Evolutionary conservation across 2,797 vertebrate genomes (phyloP).

Genomic region (Cercopithecus petaurista): DNA sequence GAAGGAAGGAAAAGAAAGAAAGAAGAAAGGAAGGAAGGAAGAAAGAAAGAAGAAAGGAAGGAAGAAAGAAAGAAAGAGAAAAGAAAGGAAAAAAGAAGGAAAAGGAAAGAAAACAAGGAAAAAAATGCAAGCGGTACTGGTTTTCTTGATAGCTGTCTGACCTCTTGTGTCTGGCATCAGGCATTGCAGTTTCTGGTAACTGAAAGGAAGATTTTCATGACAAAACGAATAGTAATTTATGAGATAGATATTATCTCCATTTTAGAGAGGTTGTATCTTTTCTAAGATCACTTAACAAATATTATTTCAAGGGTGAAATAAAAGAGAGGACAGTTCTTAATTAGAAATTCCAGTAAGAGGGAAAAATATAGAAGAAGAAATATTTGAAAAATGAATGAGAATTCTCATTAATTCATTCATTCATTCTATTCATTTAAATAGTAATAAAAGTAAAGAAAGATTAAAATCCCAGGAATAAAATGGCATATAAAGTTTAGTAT

Average conservation of each 20-base stretch:
- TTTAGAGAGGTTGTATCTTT: background rate
- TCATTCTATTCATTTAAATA: no score
- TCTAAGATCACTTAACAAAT: background rate
- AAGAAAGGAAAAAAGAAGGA: no score
- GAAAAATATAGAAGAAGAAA: background rate
- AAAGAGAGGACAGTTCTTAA: background rate
- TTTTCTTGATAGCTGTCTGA: conserved; percentile 23
- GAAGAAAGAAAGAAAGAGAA: no score
- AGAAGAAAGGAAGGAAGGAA: no score
- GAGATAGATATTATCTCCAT: background rate
- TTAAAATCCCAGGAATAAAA: background rate
- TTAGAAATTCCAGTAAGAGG: background rate
- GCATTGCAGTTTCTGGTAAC: background rate
- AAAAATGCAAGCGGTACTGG: rapidly evolving
- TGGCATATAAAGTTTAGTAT: background rate
- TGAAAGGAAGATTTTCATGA: background rate
- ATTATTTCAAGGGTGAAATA: background rate
- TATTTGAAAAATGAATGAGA: background rate
- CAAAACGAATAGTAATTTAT: background rate
- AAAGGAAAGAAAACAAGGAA: rapidly evolving
- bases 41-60: no score
- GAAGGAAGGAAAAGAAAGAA: no score
- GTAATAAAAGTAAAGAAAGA: background rate
- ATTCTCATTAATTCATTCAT: background rate
- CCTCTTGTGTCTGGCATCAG: background rate